Conservation (phyloP, 2,113 vertebrate species). For the Meriones unguiculatus region DNA sequence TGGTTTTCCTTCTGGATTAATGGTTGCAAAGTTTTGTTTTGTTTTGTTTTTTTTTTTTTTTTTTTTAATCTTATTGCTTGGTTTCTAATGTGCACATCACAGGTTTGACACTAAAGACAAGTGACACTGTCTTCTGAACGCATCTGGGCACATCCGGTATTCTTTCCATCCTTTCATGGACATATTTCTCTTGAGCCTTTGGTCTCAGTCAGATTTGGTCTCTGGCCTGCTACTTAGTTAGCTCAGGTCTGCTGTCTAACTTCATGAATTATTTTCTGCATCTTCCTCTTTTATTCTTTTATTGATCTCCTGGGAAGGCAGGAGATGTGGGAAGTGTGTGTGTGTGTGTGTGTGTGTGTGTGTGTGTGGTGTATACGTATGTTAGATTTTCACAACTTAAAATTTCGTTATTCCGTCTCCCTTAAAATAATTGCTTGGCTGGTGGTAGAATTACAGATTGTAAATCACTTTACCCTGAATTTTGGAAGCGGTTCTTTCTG, state of each 20-base stretch:
- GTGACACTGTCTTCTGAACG: not conserved
- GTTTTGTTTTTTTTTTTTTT: too few relatives aligned
- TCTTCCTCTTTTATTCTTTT: constrained; percentile 23
- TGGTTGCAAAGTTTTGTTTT: not conserved
- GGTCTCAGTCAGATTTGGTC: not conserved
- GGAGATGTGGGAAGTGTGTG: not conserved
- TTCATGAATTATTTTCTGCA: not conserved
- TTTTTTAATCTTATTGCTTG: not conserved
- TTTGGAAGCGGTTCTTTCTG: not conserved
- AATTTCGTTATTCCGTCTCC: constrained; percentile 10
- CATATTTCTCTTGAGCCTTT: not conserved
- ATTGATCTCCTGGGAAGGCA: not conserved
- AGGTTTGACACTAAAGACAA: not conserved
- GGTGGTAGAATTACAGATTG: not conserved
- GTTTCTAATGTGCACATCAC: not conserved
- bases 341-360: not conserved
- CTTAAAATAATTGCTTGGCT: constrained; percentile 24
- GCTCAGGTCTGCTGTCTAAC: not conserved
- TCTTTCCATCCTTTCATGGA: not conserved
- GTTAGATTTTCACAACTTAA: not conserved
- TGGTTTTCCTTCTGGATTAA: constrained; percentile 2
- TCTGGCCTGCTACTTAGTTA: not conserved
- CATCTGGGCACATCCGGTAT: not conserved
- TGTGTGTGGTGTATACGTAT: not conserved
- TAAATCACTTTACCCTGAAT: constrained; percentile 43